A percentile compares a stretch with the other conserved stretches of the same genome.
Conservation (phyloP, 2,888 invertebrate species). For the Shargacucullia verbasci region DNA sequence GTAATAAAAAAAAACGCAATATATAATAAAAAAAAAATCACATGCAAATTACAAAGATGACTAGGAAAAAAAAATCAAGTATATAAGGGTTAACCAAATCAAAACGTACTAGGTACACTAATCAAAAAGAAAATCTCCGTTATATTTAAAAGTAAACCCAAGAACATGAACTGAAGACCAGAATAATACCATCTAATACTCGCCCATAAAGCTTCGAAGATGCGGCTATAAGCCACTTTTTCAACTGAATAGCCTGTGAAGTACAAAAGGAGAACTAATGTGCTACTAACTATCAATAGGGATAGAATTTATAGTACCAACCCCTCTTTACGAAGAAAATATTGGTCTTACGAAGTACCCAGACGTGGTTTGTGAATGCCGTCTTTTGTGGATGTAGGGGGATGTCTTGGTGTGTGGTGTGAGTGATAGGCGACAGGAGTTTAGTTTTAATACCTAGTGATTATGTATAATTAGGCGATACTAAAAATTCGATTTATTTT, state of each 20-base stretch:
- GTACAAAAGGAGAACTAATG: slow-evolving; percentile 86
- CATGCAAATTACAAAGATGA: too few relatives aligned
- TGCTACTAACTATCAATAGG: slow-evolving; percentile 86
- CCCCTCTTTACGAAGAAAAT: slow-evolving; percentile 85
- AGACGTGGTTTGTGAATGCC: slow-evolving; percentile 84
- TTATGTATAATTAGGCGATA: too few relatives aligned
- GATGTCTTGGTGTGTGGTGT: slow-evolving; percentile 48
- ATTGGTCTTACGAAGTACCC: slow-evolving; percentile 87
- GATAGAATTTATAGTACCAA: slow-evolving; percentile 83
- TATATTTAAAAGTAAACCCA: neutral
- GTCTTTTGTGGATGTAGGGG: slow-evolving; percentile 74
- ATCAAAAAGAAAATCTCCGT: neutral
- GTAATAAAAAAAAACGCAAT: too few relatives aligned
- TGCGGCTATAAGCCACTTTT: slow-evolving; percentile 75
- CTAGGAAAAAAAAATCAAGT: too few relatives aligned
- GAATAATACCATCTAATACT: slow-evolving; percentile 41
- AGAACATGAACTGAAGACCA: slow-evolving; percentile 16
- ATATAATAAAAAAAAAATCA: too few relatives aligned
- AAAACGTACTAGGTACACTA: neutral
- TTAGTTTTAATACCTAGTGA: too few relatives aligned
- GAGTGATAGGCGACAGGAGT: slow-evolving; percentile 41
- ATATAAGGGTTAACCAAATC: too few relatives aligned
- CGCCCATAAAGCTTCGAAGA: slow-evolving; percentile 63
- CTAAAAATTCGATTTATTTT: too few relatives aligned
- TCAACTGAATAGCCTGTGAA: slow-evolving; percentile 78